These are phyloP conservation scores for Anagyrus pseudococci DNA, from an alignment of 2,888 invertebrate species.

Conservation along the genomic window DNA sequence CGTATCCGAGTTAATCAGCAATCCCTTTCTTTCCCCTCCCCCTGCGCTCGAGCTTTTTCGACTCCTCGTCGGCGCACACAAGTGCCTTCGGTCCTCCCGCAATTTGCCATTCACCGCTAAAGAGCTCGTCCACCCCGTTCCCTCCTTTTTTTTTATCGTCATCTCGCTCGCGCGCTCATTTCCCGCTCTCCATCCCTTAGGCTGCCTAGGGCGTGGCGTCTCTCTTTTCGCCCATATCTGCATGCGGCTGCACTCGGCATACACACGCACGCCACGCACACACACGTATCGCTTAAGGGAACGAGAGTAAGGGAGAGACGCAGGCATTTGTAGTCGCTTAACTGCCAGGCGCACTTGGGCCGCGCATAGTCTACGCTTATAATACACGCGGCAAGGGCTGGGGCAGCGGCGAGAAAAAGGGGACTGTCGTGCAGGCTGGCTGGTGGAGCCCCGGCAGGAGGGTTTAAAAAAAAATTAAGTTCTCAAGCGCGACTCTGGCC, in stretches of 20 bases:
- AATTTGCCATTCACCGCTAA: neutral
- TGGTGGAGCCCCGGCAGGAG: slow-evolving; percentile 40
- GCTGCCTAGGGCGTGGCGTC: neutral
- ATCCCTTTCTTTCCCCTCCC: too few species aligned
- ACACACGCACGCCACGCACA: too few species aligned
- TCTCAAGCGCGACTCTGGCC: slow-evolving; percentile 11
- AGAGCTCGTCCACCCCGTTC: neutral
- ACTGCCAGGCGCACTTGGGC: too few species aligned
- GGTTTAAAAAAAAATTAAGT: slow-evolving; percentile 33
- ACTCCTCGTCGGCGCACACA: too few species aligned
- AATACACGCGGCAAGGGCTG: too few species aligned
- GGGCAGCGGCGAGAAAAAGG: slow-evolving; percentile 9
- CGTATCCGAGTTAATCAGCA: too few species aligned
- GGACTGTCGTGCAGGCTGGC: slow-evolving; percentile 25
- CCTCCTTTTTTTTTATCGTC: neutral
- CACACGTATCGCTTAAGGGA: too few species aligned
- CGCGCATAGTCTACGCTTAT: too few species aligned
- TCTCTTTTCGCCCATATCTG: slow-evolving; percentile 24
- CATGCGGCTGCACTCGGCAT: slow-evolving; percentile 19
- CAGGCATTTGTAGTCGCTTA: too few species aligned
- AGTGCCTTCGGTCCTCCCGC: too few species aligned
- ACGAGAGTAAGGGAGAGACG: too few species aligned
- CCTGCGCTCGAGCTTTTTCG: too few species aligned
- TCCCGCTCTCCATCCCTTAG: slow-evolving; percentile 7
- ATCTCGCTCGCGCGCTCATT: slow-evolving; percentile 16